These are phyloP conservation scores for Lamproptera curius DNA, from an alignment of 2,888 invertebrate genomes.

Conservation along the genomic window DNA sequence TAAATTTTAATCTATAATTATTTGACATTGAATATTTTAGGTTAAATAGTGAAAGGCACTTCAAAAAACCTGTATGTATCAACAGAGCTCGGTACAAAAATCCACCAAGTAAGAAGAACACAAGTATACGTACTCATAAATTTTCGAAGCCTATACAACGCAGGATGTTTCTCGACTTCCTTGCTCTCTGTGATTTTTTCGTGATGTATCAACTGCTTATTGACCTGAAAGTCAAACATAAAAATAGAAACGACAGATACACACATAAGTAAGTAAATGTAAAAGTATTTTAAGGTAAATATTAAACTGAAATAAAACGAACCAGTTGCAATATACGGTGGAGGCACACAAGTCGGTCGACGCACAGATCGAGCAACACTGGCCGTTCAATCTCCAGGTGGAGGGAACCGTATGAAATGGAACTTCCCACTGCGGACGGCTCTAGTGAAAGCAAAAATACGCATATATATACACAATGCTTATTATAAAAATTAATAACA, in stretches of 20 bases:
- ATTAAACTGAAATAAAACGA: slow-evolving; percentile 10
- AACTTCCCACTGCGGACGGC: slow-evolving; percentile 4
- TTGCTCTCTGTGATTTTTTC: neutral
- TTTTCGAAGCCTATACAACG: slow-evolving; percentile 32
- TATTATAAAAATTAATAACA: no score
- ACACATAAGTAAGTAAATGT: slow-evolving; percentile 22
- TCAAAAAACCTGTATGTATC: no score
- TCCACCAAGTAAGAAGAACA: neutral
- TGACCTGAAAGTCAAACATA: no score
- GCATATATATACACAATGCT: no score
- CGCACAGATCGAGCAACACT: slow-evolving; percentile 43
- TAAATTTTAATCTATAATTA: neutral
- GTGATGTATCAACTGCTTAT: slow-evolving; percentile 12
- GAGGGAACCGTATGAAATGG: slow-evolving; percentile 31
- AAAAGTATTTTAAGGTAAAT: neutral
- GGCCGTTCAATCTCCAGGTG: slow-evolving; percentile 56
- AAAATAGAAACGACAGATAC: neutral
- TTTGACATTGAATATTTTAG: neutral
- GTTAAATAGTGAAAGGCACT: neutral
- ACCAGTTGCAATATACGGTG: slow-evolving; percentile 37
- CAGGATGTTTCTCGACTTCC: slow-evolving; percentile 17
- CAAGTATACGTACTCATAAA: slow-evolving; percentile 33
- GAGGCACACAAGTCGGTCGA: slow-evolving; percentile 42
- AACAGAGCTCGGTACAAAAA: no score
- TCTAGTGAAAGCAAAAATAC: no score